Percentiles rank a stretch among this genome's conserved stretches.
Evolutionary conservation across 2,888 invertebrate species (phyloP).

Genomic region (Argynnis bischoffii): DNA sequence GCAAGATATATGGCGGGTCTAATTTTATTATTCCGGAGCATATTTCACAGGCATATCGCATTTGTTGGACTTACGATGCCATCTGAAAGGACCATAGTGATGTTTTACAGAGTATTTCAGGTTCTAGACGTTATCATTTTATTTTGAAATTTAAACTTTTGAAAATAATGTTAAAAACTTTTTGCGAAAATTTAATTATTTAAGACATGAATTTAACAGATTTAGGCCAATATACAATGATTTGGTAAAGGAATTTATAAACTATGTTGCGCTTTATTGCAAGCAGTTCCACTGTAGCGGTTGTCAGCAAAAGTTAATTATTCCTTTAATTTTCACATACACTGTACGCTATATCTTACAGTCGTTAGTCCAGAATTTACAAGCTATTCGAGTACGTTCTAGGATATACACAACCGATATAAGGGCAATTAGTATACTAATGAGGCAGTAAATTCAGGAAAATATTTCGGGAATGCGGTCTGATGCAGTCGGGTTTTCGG

Average conservation of each 20-base stretch:
- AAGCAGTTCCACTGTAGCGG: not conserved
- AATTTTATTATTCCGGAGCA: constrained; percentile 32
- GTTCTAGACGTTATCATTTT: no score
- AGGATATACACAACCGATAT: constrained; percentile 35
- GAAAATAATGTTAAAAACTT: no score
- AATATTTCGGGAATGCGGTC: constrained; percentile 36
- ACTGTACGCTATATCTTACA: constrained; percentile 29
- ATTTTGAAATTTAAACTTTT: no score
- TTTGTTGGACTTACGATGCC: constrained; percentile 26
- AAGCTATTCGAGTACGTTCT: constrained; percentile 34
- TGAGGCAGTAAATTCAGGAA: constrained; percentile 40
- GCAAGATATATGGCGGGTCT: constrained; percentile 24
- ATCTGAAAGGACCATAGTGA: constrained; percentile 20
- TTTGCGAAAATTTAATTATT: no score
- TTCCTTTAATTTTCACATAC: constrained; percentile 24
- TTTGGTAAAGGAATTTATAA: no score
- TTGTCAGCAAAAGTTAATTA: constrained; percentile 13
- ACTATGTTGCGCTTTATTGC: no score
- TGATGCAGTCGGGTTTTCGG: constrained; percentile 14
- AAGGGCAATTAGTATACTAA: constrained; percentile 40
- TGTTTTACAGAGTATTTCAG: no score
- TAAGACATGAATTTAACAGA: no score
- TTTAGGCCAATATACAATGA: no score
- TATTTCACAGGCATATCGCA: constrained; percentile 29
- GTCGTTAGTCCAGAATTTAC: constrained; percentile 35